These are phyloP conservation scores for Muschampia plurimacula DNA, from an alignment of 2,888 invertebrate genomes.

Conservation along the genomic window DNA sequence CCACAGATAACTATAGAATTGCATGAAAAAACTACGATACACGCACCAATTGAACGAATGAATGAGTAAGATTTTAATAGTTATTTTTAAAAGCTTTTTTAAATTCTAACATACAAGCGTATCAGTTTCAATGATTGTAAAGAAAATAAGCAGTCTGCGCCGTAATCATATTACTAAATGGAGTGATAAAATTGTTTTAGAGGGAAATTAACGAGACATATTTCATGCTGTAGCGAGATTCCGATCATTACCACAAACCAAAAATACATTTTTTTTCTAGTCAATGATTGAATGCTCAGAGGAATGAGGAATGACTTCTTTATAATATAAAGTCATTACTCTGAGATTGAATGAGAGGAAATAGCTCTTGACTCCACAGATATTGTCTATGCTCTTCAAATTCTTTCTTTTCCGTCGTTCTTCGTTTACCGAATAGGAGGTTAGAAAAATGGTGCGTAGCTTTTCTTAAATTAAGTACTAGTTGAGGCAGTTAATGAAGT, in stretches of 20 bases:
- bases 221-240: background rate
- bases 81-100: too few species aligned
- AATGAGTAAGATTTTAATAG: background rate
- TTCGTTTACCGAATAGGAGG: slow-evolving; percentile 79
- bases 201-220: too few species aligned
- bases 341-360: slow-evolving; percentile 54
- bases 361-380: slow-evolving; percentile 54
- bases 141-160: background rate
- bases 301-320: too few species aligned
- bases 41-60: background rate
- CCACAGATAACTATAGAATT: background rate
- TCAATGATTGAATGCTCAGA: background rate
- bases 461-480: slow-evolving; percentile 49
- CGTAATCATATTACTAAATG: too few species aligned
- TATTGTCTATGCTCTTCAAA: slow-evolving; percentile 63
- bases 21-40: background rate
- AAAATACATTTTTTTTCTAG: slow-evolving; percentile 7
- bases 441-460: slow-evolving; percentile 83
- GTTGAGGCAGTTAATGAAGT: background rate
- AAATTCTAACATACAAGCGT: too few species aligned
- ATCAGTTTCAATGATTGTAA: too few species aligned
- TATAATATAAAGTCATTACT: too few species aligned
- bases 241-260: background rate
- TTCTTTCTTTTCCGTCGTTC: slow-evolving; percentile 73
- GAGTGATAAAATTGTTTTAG: too few species aligned